Evolutionary conservation across 2,113 vertebrate species (phyloP).

Genomic region (Mohoua ochrocephala): DNA sequence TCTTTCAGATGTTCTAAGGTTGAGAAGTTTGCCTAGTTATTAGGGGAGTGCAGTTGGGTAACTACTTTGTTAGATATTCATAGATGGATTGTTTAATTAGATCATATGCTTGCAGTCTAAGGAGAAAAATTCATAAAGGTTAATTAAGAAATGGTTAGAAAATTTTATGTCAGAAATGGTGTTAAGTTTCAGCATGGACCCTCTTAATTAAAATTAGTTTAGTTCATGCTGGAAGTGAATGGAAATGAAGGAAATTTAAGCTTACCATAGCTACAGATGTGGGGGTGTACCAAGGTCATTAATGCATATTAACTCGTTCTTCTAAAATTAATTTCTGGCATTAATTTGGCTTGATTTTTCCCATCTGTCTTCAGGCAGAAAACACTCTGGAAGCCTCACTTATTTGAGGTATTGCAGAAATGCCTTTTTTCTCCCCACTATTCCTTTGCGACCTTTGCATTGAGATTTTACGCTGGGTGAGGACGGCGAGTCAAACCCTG

Average conservation of each 20-base stretch:
- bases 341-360: background rate
- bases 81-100: background rate
- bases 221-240: background rate
- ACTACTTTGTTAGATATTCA: background rate
- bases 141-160: background rate
- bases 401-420: background rate
- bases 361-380: background rate
- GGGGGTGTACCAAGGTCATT: background rate
- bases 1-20: background rate
- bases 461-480: background rate
- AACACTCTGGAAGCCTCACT: background rate
- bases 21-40: background rate
- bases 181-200: background rate
- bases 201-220: background rate
- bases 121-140: background rate
- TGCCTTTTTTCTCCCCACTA: rapidly evolving
- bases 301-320: background rate
- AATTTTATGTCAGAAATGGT: background rate
- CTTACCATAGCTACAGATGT: background rate
- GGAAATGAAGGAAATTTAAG: background rate
- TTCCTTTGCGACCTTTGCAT: rapidly evolving
- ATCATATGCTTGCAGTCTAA: background rate
- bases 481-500: no score
- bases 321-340: background rate
- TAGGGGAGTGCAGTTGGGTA: background rate